These are phyloP conservation scores for Carapus acus DNA, from an alignment of 2,797 vertebrate species.

Conservation along the genomic window DNA sequence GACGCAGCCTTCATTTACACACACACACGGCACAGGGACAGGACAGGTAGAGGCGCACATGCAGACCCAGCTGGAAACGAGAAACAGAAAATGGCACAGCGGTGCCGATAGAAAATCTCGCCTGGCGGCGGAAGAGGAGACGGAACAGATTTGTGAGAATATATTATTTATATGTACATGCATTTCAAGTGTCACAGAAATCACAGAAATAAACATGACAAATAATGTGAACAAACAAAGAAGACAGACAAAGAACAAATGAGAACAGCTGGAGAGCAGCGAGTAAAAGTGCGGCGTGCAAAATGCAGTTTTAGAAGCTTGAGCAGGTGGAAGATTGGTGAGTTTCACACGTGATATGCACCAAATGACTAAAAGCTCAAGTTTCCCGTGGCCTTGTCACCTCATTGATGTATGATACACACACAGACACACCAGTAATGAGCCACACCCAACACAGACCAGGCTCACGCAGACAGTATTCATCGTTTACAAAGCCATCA, in stretches of 20 bases:
- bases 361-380: slow-evolving; percentile 3
- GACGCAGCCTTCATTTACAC: slow-evolving; percentile 1
- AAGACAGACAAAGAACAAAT: slow-evolving; percentile 42
- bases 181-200: too few species aligned
- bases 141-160: slow-evolving; percentile 51
- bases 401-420: slow-evolving; percentile 23
- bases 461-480: too few species aligned
- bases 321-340: slow-evolving; percentile 5
- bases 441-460: too few species aligned
- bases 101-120: slow-evolving; percentile 74
- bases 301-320: slow-evolving; percentile 26
- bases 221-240: slow-evolving; percentile 72
- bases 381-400: too few species aligned
- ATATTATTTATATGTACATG: slow-evolving; percentile 6
- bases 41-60: slow-evolving; percentile 70
- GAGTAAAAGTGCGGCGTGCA: slow-evolving; percentile 48
- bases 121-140: slow-evolving; percentile 68
- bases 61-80: slow-evolving; percentile 68
- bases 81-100: slow-evolving; percentile 60
- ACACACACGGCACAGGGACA: slow-evolving; percentile 21
- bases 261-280: slow-evolving; percentile 25
- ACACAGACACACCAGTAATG: too few species aligned
- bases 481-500: too few species aligned
- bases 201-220: too few species aligned
- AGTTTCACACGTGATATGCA: not conserved